Evolutionary conservation across 1,140 invertebrate species (phyloP), one percentile per base, ranked within the genome.

Genomic region (Maconellicoccus hirsutus): DNA sequence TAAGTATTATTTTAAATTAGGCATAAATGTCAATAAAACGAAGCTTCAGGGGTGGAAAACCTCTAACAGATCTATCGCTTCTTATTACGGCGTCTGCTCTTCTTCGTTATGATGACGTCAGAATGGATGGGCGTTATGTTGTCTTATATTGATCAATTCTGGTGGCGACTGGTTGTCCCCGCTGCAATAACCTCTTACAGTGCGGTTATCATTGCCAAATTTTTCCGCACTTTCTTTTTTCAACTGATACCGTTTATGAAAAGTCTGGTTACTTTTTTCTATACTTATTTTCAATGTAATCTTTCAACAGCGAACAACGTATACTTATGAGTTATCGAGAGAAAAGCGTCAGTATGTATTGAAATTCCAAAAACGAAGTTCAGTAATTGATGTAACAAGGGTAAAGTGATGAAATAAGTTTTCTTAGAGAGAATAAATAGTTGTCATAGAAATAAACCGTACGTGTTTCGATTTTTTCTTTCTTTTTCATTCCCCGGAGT

Each of bases 201-300:
- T 66, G 25, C 61, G 61, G 61, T 66, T 66, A 66, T 66, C 61
- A 66, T 66, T 66, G 61, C 61, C 21, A 66, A 66, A 66, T 66
- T 66, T 12, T 25, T 66, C 25, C 19, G 19, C 25, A 23, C 61
- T 22, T 66, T 66, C 25, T 16, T 4, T 66, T 66, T 66, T 66
- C n/a, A 52, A 16, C 10, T 19, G n/a, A 52, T 19, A 19, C 12
- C n/a, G 42, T 52, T 52, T 52, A 52, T 16, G n/a, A 52, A 52
- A 52, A 52, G 6, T 52, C 42, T 8, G 6, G 42, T 52, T 52
- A 52, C 42, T 52, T 19, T 52, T 16, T 16, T n/a, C n/a, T n/a
- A n/a, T n/a, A n/a, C n/a, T n/a, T n/a, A n/a, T n/a, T 14, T 14
- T 52, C n/a, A 3, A 33, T 33, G 12, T 52, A 52, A 52, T 52